phyloP scores from a whole-genome alignment of 1,140 invertebrate genomes.

The Paracyclopina nana region DNA sequence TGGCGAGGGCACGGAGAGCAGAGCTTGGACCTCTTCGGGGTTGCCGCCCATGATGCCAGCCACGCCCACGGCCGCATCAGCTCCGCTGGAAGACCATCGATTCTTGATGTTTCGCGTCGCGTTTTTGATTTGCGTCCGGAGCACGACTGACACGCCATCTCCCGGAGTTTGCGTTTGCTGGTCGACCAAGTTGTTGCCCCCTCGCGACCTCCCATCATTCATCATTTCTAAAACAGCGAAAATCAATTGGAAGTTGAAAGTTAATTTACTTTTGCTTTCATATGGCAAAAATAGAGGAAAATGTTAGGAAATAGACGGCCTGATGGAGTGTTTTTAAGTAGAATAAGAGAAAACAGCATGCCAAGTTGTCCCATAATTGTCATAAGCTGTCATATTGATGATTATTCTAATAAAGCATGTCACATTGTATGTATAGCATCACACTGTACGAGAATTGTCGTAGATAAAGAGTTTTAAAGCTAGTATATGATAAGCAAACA shows the following conservation, averaged over 20 bases:
- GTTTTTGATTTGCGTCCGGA: neutral
- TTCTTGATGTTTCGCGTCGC: slow-evolving; percentile 12
- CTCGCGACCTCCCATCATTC: neutral
- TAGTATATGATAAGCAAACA: no score
- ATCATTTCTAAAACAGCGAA: neutral
- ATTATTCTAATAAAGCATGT: no score
- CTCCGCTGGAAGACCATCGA: slow-evolving; percentile 2
- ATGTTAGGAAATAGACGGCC: no score
- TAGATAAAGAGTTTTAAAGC: no score
- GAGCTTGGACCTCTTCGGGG: neutral
- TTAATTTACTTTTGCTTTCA: neutral
- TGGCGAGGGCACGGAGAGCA: neutral
- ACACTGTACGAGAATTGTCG: no score
- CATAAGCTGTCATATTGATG: no score
- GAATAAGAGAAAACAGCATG: no score
- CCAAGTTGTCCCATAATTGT: no score
- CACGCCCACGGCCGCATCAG: neutral
- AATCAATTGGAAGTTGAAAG: neutral
- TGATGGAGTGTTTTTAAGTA: no score
- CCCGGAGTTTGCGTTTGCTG: neutral
- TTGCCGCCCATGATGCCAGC: no score
- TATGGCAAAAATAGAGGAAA: no score
- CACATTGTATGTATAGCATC: no score
- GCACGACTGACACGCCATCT: neutral
- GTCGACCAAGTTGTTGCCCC: neutral